phyloP scores from a whole-genome alignment of 1,140 invertebrate species.

The Pseudomyrmex pallidus region DNA sequence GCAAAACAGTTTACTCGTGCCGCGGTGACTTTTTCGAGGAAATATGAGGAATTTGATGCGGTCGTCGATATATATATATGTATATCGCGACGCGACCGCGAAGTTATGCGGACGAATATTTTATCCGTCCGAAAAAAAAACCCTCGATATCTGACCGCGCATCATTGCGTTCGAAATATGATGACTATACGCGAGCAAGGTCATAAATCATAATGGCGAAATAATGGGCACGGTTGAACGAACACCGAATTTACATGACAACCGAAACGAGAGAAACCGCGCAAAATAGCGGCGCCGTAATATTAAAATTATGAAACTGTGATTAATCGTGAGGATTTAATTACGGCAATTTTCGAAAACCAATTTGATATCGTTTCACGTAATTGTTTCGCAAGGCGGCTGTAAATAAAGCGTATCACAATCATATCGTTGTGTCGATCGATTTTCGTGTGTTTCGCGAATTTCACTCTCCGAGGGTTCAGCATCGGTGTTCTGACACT shows the following conservation, averaged over 20 bases:
- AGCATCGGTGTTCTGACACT: too few species aligned
- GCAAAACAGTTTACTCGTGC: too few species aligned
- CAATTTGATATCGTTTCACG: not conserved
- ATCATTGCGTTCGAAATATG: not conserved
- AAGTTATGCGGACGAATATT: not conserved
- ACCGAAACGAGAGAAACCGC: not conserved
- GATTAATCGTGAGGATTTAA: constrained; percentile 29
- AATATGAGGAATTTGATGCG: too few species aligned
- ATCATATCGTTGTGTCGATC: not conserved
- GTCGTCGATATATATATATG: too few species aligned
- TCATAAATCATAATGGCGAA: constrained; percentile 31
- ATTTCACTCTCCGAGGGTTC: not conserved
- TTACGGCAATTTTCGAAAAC: constrained; percentile 1
- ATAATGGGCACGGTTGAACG: constrained; percentile 25
- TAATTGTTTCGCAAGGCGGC: not conserved
- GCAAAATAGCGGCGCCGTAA: not conserved
- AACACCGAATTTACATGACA: constrained; percentile 3
- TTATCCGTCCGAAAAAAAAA: not conserved
- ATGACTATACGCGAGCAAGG: not conserved
- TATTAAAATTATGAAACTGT: constrained; percentile 22
- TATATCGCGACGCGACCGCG: not conserved
- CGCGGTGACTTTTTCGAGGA: too few species aligned
- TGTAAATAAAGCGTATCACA: not conserved
- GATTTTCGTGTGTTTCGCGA: constrained; percentile 9
- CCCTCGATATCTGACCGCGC: not conserved